Evolutionary conservation across 2,113 vertebrate genomes (phyloP).

Genomic region (Ivindomyrus marchei): DNA sequence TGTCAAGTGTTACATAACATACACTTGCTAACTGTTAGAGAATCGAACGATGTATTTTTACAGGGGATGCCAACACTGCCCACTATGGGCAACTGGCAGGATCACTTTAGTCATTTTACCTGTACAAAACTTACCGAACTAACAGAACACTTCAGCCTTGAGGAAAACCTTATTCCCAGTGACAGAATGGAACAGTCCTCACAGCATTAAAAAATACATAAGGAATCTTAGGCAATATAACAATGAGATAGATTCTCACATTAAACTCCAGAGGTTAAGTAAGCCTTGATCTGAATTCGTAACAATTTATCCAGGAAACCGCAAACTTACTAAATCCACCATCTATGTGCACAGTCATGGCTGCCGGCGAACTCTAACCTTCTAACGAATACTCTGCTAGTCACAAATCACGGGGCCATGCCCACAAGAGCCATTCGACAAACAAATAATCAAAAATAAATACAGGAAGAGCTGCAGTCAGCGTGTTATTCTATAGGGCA

Average conservation of each 20-base stretch:
- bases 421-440: background rate
- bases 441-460: background rate
- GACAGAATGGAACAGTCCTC: background rate
- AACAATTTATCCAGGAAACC: background rate
- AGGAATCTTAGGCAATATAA: background rate
- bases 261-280: background rate
- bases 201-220: background rate
- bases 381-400: background rate
- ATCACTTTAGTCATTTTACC: background rate
- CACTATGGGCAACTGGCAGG: background rate
- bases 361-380: background rate
- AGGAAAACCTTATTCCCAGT: background rate
- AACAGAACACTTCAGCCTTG: background rate
- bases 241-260: background rate
- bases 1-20: background rate
- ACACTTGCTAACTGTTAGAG: background rate
- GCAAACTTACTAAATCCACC: background rate
- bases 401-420: background rate
- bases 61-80: background rate
- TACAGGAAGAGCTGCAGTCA: background rate
- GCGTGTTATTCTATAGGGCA: background rate
- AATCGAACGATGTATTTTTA: background rate
- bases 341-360: background rate
- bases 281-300: background rate
- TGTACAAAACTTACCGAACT: background rate